phyloP scores from a whole-genome alignment of 1,140 invertebrate genomes.

The Coboldia fuscipes region DNA sequence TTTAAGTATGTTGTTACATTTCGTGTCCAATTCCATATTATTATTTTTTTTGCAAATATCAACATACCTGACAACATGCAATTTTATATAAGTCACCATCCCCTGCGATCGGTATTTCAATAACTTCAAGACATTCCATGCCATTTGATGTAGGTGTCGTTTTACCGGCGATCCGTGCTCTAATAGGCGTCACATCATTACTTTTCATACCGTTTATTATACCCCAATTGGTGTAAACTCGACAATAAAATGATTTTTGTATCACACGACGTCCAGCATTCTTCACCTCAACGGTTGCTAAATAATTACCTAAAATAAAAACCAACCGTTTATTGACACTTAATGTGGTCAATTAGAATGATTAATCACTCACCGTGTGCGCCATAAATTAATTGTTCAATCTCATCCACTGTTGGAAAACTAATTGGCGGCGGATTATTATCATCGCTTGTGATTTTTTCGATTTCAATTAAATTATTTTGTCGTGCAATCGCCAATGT shows the following conservation, averaged over 20 bases:
- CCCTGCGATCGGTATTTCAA: slow-evolving; percentile 3
- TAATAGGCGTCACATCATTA: not conserved
- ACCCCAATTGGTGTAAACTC: slow-evolving; percentile 3
- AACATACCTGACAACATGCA: not conserved
- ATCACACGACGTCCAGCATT: not conserved
- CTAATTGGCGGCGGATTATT: not conserved
- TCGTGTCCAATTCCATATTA: not conserved
- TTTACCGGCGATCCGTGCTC: slow-evolving; percentile 2
- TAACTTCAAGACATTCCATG: slow-evolving; percentile 3
- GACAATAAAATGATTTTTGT: not conserved
- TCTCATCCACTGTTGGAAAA: slow-evolving; percentile 3
- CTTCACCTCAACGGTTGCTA: not conserved
- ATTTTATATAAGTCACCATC: not conserved
- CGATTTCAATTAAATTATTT: slow-evolving; percentile 2
- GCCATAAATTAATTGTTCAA: slow-evolving; percentile 1
- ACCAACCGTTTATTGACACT: not conserved
- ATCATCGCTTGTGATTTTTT: not conserved
- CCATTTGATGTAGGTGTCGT: slow-evolving; percentile 1
- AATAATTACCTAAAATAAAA: slow-evolving; percentile 1
- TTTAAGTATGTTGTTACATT: too few species aligned
- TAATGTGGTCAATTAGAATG: not conserved
- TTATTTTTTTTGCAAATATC: not conserved
- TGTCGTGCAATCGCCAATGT: not conserved
- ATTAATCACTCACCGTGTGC: not conserved
- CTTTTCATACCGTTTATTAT: not conserved